Evolutionary conservation across 2,888 invertebrate species (phyloP).

Genomic region (Lasioglossum lativentre): DNA sequence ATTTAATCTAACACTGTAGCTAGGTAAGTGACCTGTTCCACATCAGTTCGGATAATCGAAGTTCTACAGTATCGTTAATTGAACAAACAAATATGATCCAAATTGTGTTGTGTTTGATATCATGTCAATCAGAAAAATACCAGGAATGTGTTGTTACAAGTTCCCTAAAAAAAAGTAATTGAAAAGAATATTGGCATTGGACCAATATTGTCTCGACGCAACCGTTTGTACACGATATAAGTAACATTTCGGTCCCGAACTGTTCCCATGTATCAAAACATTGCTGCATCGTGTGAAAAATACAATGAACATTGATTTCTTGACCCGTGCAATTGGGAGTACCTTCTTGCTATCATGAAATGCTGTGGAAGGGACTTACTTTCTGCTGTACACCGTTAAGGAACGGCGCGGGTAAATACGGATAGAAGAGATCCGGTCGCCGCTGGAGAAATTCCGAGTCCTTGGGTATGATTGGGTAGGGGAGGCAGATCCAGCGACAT

Average conservation of each 20-base stretch:
- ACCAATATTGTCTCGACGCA: background rate
- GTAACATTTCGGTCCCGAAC: background rate
- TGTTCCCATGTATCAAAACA: background rate
- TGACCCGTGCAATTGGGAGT: background rate
- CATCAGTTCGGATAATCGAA: too few species aligned
- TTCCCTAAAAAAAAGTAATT: background rate
- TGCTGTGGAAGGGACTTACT: conserved; percentile 87
- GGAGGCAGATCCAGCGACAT: conserved; percentile 97
- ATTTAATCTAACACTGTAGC: too few species aligned
- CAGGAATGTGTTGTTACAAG: too few species aligned
- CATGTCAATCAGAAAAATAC: too few species aligned
- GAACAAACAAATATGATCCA: too few species aligned
- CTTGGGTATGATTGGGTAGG: conserved; percentile 92
- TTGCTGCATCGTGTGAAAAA: background rate
- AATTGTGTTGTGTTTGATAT: too few species aligned
- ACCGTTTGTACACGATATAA: background rate
- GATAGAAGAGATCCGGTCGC: conserved; percentile 96
- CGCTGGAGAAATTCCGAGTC: conserved; percentile 93
- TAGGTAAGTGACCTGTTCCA: too few species aligned
- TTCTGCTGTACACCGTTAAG: conserved; percentile 96
- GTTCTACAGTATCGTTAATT: too few species aligned
- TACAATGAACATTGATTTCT: background rate
- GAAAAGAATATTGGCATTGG: background rate
- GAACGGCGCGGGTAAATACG: conserved; percentile 96
- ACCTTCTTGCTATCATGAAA: background rate